Percentiles rank a stretch among this genome's conserved stretches.
Evolutionary conservation across 1,140 invertebrate species (phyloP).

Genomic region (Drosophila funebris): DNA sequence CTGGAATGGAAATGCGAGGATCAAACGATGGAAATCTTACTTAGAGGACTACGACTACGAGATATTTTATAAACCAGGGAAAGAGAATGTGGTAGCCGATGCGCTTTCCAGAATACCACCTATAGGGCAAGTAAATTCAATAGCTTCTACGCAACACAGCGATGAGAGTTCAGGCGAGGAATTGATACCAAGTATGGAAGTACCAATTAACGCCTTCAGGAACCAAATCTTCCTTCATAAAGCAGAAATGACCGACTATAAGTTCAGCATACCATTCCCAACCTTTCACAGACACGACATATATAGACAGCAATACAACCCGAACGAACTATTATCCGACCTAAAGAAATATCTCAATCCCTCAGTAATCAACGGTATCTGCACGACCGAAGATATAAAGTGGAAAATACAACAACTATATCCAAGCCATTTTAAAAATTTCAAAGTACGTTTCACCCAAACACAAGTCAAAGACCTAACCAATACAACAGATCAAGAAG

Average conservation of each 20-base stretch:
- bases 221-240: background rate
- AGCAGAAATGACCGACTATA: background rate
- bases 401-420: conserved; percentile 31
- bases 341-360: conserved; percentile 30
- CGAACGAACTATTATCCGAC: background rate
- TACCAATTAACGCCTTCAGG: background rate
- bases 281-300: conserved; percentile 20
- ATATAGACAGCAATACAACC: background rate
- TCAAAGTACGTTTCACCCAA: conserved; percentile 25
- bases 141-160: background rate
- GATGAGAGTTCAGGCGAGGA: background rate
- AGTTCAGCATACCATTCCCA: background rate
- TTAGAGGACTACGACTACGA: background rate
- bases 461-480: conserved; percentile 22
- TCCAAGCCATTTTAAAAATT: conserved; percentile 22
- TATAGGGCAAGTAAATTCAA: background rate
- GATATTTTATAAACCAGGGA: background rate
- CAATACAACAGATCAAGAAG: conserved; percentile 14
- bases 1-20: background rate
- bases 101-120: background rate
- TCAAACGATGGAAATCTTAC: background rate
- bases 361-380: conserved; percentile 26
- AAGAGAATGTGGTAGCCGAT: background rate
- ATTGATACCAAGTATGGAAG: background rate
- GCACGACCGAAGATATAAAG: conserved; percentile 28